Evolutionary conservation across 2,113 vertebrate species (phyloP).

Genomic region (Pitta sordida): DNA sequence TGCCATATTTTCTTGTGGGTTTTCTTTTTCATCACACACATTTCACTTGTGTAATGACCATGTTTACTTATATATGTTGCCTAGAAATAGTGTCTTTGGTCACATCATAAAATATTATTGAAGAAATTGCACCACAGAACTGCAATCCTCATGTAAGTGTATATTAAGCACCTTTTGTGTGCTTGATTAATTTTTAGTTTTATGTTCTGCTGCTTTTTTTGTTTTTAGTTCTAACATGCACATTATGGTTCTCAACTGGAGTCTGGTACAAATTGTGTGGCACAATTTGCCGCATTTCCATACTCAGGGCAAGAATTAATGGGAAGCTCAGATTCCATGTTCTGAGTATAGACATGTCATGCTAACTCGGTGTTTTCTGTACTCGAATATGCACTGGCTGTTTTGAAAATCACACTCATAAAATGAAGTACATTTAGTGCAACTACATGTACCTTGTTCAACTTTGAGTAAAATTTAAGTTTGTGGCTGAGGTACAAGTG

Average conservation of each 20-base stretch:
- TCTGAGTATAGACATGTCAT: rapidly evolving
- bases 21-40: neutral
- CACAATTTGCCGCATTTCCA: rapidly evolving
- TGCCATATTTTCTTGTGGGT: neutral
- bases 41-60: neutral
- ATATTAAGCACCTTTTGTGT: neutral
- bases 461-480: neutral
- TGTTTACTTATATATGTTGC: neutral
- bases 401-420: neutral
- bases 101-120: neutral
- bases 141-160: neutral
- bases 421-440: neutral
- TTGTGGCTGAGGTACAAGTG: neutral
- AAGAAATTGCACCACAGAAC: neutral
- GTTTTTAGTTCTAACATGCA: neutral
- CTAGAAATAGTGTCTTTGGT: neutral
- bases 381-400: neutral
- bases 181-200: neutral
- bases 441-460: neutral
- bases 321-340: neutral
- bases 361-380: neutral
- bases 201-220: neutral
- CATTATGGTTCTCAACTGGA: neutral
- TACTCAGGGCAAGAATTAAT: rapidly evolving
- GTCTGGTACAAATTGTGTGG: neutral